Base-by-base conservation (phyloP, 2,113 vertebrate species). In the Ammodytes dubius region DNA sequence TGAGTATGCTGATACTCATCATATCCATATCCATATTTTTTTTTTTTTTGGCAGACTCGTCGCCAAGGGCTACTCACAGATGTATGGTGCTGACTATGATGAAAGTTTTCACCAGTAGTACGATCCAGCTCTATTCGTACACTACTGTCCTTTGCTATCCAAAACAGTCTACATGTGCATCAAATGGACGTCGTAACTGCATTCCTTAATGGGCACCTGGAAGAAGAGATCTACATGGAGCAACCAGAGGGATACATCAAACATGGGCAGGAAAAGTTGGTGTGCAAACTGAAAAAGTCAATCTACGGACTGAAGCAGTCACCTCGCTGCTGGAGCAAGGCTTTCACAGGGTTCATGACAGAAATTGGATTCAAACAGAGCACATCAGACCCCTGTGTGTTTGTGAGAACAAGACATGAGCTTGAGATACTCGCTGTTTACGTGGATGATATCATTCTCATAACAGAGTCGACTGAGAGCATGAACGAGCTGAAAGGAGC, bases 61-160 rank as follows among this genome's bases (percentile, higher is more conserved):
- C 3, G 49, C 85, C 4, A 83, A 85, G 46, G 79, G 66, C 0
- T 83, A 83, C 77, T 87, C 79, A 76, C 73, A 91, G 46, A 14
- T 68, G 37, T 73, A 85, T 70, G 70, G 52, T 35, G 49, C 39
- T 27, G 27, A 27, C 27, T 27, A 27, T 27, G 27, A 27, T 56
- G 76, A 85, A 50, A 83, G 2, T 58, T 79, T 70, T 75, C 65
- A 64, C 72, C 49, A 2, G 79, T 75, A 19, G 83, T 74, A 77
- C 70, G 15, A 58, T 80, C 72, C 58, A 68, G 65, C 47, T 73
- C 60, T 53, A 35, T 85, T 80, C 8, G 53, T 64, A 71, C 59
- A 45, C 27, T 27, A 27, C 27, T 27, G 27, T 27, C 27, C 27
- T 27, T n/a, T 45, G 82, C 67, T 37, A 5, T 58, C 6, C 57